These are phyloP conservation scores for Dorcus parallelipipedus DNA, from an alignment of 2,888 invertebrate genomes.

Conservation along the genomic window DNA sequence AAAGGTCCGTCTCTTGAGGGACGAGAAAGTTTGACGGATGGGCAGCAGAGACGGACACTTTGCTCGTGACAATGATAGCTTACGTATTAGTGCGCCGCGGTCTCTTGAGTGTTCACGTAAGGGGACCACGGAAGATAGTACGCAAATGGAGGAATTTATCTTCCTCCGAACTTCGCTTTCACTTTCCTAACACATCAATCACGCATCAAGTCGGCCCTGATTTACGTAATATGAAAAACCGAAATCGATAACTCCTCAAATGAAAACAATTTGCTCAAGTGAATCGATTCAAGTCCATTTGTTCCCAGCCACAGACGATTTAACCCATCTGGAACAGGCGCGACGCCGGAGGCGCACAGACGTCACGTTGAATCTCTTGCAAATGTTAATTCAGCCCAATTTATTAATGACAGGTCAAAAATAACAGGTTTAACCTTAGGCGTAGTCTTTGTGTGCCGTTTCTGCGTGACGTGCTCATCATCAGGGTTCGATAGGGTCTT, in stretches of 20 bases:
- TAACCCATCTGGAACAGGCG: slow-evolving; percentile 39
- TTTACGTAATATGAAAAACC: slow-evolving; percentile 1
- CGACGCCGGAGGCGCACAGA: slow-evolving; percentile 33
- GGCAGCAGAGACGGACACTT: slow-evolving; percentile 36
- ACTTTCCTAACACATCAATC: slow-evolving; percentile 16
- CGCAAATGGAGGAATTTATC: slow-evolving; percentile 47
- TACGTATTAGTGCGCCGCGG: slow-evolving; percentile 37
- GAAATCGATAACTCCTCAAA: no score
- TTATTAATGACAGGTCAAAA: slow-evolving; percentile 50
- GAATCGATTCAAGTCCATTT: slow-evolving; percentile 3
- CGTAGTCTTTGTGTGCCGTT: slow-evolving; percentile 47
- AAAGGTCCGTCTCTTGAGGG: slow-evolving; percentile 15
- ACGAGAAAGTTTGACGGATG: slow-evolving; percentile 38
- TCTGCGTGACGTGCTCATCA: slow-evolving; percentile 37
- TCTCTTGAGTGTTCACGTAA: slow-evolving; percentile 13
- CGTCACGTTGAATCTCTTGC: slow-evolving; percentile 42
- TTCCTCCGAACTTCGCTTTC: slow-evolving; percentile 22
- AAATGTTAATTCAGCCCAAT: slow-evolving; percentile 42
- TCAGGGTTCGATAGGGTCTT: slow-evolving; percentile 39
- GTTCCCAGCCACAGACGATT: slow-evolving; percentile 20
- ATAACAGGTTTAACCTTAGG: slow-evolving; percentile 42
- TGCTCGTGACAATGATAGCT: slow-evolving; percentile 42
- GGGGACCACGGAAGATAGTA: slow-evolving; percentile 23
- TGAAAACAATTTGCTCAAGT: no score
- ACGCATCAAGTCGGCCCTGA: slow-evolving; percentile 17